Percentiles rank a stretch among this genome's conserved stretches.
Evolutionary conservation across 1,140 invertebrate species (phyloP).

Genomic region (Ostrea edulis): DNA sequence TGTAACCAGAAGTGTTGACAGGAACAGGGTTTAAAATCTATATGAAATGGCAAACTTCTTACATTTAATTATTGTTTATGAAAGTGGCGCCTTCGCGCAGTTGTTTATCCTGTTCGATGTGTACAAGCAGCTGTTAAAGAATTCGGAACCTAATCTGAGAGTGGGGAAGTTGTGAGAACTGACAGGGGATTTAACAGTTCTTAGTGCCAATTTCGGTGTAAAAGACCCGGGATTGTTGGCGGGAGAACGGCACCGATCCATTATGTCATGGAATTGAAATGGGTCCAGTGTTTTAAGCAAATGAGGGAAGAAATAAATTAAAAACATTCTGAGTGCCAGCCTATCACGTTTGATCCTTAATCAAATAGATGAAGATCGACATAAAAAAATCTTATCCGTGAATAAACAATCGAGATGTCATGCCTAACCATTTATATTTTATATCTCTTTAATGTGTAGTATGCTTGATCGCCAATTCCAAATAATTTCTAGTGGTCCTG

Average conservation of each 20-base stretch:
- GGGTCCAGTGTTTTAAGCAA: conserved; percentile 30
- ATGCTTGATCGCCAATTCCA: conserved; percentile 19
- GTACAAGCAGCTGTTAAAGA: neutral
- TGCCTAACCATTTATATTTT: conserved; percentile 35
- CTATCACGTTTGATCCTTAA: conserved; percentile 32
- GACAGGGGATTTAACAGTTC: neutral
- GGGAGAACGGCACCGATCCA: neutral
- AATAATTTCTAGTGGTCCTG: conserved; percentile 30
- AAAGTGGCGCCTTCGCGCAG: neutral
- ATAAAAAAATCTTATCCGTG: conserved; percentile 31
- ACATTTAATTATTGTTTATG: neutral
- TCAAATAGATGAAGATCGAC: conserved; percentile 34
- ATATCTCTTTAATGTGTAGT: conserved; percentile 32
- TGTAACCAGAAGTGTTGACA: neutral
- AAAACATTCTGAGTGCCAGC: conserved; percentile 6
- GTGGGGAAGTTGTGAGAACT: neutral
- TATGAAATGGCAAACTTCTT: neutral
- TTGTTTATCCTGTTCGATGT: neutral
- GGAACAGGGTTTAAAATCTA: neutral
- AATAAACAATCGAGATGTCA: conserved; percentile 33
- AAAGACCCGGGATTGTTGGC: neutral
- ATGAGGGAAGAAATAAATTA: conserved; percentile 10
- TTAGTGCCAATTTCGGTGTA: neutral
- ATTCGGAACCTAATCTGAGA: neutral
- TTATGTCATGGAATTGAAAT: conserved; percentile 19